phyloP scores from a whole-genome alignment of 2,113 vertebrate genomes.

The Spea bombifrons region DNA sequence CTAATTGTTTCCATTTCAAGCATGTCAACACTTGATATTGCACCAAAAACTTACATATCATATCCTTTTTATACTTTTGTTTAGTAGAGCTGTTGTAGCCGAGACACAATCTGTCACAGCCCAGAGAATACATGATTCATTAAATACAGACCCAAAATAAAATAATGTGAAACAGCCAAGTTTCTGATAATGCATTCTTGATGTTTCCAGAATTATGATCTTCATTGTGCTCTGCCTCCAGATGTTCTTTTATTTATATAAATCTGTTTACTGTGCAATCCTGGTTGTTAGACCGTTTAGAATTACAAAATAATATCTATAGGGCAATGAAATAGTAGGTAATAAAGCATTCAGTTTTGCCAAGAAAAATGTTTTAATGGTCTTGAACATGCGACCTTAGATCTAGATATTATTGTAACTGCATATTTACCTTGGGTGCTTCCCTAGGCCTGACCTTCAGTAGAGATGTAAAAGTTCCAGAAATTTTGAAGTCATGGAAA shows the following conservation, averaged over 20 bases:
- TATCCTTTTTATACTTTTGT: too few species aligned
- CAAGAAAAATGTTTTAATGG: background rate
- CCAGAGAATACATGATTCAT: too few species aligned
- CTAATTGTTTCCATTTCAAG: background rate
- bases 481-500: too few species aligned
- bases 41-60: too few species aligned
- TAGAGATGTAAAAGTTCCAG: too few species aligned
- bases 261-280: background rate
- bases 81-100: too few species aligned
- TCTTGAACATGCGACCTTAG: background rate
- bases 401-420: too few species aligned
- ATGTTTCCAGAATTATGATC: background rate
- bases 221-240: background rate
- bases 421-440: too few species aligned
- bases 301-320: background rate
- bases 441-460: too few species aligned
- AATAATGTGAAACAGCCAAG: too few species aligned
- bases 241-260: background rate
- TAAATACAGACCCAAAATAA: too few species aligned
- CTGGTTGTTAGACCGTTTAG: background rate
- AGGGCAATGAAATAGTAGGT: background rate
- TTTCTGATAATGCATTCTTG: background rate
- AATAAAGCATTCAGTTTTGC: background rate
- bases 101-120: too few species aligned
- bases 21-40: background rate